Evolutionary conservation across 2,888 invertebrate genomes (phyloP), one percentile per base, ranked within the genome.

Genomic region (Tuberolachnus salignus): DNA sequence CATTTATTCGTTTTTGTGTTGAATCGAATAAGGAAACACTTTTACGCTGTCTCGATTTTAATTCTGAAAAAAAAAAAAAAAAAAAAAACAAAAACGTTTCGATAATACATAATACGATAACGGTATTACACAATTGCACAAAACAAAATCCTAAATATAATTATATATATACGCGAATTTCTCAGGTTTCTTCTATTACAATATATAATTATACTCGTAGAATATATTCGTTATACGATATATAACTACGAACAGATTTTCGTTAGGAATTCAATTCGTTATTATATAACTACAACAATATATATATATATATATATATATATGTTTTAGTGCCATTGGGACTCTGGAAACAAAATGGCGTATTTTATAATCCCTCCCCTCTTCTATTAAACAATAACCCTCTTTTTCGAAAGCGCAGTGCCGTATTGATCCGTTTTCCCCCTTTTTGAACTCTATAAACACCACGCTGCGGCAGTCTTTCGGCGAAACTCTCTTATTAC

Each of bases 321-420:
- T 34, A 34, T 34, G 6, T 34, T 4, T 34, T 3, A 4, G 72
- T 72, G 51, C 34, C 72, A 72, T 72, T 72, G 72, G 49, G 61
- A 72, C 72, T 72, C 51, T 51, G 21, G 19, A 75, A 75, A 75
- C 75, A 75, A 75, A 75, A 75, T 75, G 75, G 75, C 75, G 75
- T 67, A 55, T 46, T 46, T 75, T 67, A 49, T 75, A 66, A 67
- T 75, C 55, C 66, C 67, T 75, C 75, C 75, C 75, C 75, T 75
- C 57, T 10, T 42, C 19, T 23, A 26, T 34, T n/a, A n/a, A n/a
- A 21, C 19, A 21, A 75, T 19, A 21, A 75, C 75, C 75, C 75
- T 75, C 75, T 67, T 67, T 74, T 75, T 26, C 57, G 44, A 55
- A 63, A 74, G 19, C 59, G 49, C 6, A 34, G 34, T 34, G 34